Evolutionary conservation across 2,113 vertebrate species (phyloP).

Genomic region (Empidonax alnorum): DNA sequence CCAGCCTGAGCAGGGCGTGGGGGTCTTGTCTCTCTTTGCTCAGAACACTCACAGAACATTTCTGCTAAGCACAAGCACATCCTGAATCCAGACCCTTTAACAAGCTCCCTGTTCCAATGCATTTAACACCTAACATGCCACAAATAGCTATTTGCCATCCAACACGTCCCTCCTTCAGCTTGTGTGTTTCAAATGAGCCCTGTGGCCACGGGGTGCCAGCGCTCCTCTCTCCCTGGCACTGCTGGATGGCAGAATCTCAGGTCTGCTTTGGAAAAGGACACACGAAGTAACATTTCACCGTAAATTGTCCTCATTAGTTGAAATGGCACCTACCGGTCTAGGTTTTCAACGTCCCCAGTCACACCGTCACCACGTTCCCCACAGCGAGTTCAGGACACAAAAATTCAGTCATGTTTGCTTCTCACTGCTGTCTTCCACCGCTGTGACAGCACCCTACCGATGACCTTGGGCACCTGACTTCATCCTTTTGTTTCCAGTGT

Average conservation of each 20-base stretch:
- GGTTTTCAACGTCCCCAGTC: not conserved
- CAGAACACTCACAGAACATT: not conserved
- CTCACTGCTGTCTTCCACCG: not conserved
- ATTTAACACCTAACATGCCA: not conserved
- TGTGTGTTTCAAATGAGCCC: not conserved
- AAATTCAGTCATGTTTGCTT: not conserved
- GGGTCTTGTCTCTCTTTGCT: not conserved
- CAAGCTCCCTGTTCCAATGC: not conserved
- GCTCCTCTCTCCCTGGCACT: not conserved
- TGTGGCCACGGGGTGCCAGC: fast-evolving
- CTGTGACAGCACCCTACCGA: not conserved
- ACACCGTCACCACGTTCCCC: not conserved
- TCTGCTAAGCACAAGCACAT: not conserved
- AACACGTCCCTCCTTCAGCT: not conserved
- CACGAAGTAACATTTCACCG: fast-evolving
- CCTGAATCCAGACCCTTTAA: not conserved
- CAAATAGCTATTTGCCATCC: not conserved
- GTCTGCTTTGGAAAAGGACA: not conserved
- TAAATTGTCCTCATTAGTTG: not conserved
- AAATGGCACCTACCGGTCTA: not conserved
- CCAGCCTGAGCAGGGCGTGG: not conserved
- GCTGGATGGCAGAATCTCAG: not conserved
- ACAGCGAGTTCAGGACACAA: not conserved
- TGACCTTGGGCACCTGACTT: not conserved
- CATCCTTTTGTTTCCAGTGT: not conserved